Base-by-base conservation (phyloP, 2,888 invertebrate genomes). In the Acrobasis repandana region DNA sequence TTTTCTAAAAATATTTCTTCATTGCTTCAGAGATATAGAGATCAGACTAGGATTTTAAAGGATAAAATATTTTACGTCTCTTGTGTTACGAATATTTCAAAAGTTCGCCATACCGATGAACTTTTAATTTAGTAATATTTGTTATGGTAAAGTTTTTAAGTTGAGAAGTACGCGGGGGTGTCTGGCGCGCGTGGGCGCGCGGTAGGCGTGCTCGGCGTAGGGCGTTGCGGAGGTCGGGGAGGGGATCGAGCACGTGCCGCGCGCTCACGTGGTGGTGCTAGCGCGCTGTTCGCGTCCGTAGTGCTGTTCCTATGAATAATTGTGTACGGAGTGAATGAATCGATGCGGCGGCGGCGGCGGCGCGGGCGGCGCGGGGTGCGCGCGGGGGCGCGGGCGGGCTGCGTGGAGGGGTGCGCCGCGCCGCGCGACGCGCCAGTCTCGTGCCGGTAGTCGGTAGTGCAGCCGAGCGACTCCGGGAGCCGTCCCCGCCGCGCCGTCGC, bases 371-470 rank as follows among this genome's bases (percentile, higher is more conserved):
- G 85, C 74, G 79, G 76, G 79, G 68, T 78, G 82, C 76, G 75
- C 76, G 74, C 84, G 77, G 79, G 73, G 72, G 76, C 74, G 75
- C 77, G 75, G 82, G 72, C 73, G 77, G 74, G 79, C 82, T 81
- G 83, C 83, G 83, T 85, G 88, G 86, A 80, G 82, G 82, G 82
- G 84, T 84, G 87, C 85, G 88, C 86, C 88, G 85, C 84, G 85
- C 82, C 86, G 88, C 90, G 90, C 92, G 85, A 83, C 86, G 88
- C 90, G 90, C 92, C 93, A 94, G 94, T 94, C 93, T 94, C 94
- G 94, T 94, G 94, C 94, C 94, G 94, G 94, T 94, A 94, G 93
- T 93, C 94, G 94, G 94, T 94, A 94, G 94, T 93, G 94, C 88
- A 92, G 86, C 91, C 91, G 93, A 93, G 93, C 91, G 93, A 93